Conservation (phyloP, 1,140 invertebrate species). For the Microplitis demolitor region DNA sequence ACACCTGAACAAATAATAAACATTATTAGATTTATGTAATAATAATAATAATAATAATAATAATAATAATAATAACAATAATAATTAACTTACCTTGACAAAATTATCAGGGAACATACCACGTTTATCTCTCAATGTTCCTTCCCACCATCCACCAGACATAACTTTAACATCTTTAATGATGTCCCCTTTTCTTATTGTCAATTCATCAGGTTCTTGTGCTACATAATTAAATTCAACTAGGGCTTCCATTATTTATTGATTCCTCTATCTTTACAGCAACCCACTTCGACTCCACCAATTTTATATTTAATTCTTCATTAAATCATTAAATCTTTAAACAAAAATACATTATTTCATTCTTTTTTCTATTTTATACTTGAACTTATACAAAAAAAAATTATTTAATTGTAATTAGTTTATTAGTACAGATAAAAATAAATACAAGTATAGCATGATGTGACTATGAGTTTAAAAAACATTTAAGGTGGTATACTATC, state of each 20-base stretch:
- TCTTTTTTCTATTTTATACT: no score
- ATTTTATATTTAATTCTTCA: not conserved
- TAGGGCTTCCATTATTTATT: conserved; percentile 68
- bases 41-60: no score
- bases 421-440: no score
- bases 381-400: no score
- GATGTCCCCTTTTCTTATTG: conserved; percentile 86
- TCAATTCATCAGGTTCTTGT: conserved; percentile 82
- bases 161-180: conserved; percentile 83
- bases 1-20: conserved; percentile 19
- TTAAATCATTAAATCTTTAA: not conserved
- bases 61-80: not conserved
- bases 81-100: conserved; percentile 69
- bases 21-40: not conserved
- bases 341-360: not conserved
- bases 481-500: no score
- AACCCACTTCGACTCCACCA: no score
- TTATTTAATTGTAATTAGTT: not conserved
- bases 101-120: conserved; percentile 99
- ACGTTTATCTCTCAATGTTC: conserved; percentile 82
- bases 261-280: not conserved
- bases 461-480: no score
- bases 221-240: conserved; percentile 83
- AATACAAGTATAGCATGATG: no score
- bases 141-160: conserved; percentile 96